Base-by-base conservation (phyloP, 1,140 invertebrate genomes). In the Calephelis virginiensis region DNA sequence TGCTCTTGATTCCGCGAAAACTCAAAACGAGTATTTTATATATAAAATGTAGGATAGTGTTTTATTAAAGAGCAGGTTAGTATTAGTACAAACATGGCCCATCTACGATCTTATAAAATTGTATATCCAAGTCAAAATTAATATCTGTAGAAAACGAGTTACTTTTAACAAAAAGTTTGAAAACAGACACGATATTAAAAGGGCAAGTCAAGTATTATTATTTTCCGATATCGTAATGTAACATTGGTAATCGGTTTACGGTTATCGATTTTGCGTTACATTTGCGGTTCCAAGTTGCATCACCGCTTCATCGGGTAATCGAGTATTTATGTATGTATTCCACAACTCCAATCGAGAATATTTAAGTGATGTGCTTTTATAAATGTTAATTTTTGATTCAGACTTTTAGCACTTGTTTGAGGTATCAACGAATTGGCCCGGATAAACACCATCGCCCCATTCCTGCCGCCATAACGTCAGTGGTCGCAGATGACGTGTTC, bases 241-340 rank as follows among this genome's bases (percentile, higher is more conserved):
- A 56, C 50, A 56, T 56, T 17, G 50, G 50, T 53, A 53, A 53
- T 53, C 50, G 50, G 13, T 53, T 53, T 53, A 53, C 50, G 50
- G 50, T 53, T 53, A 53, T 53, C 50, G 50, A 53, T 53, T 53
- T 53, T 53, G 50, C 50, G 50, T 53, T 53, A 53, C 50, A 53
- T 53, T 53, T 53, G 50, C 50, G 50, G 50, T 56, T 56, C 17
- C 50, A 56, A 56, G 50, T 56, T 56, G 50, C 50, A 56, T 28
- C 50, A 56, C 17, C 50, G 14, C 50, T 56, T 56, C 50, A 56
- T 56, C 50, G 50, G 50, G 50, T 56, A 56, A 56, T 56, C 50
- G 50, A 56, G 50, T 56, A 56, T 56, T 56, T 56, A 56, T 37
- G 14, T 53, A 17, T 53, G 28, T 17, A 28, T 56, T 56, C 10